phyloP scores from a whole-genome alignment of 2,888 invertebrate species.

The Nebria brevicollis region DNA sequence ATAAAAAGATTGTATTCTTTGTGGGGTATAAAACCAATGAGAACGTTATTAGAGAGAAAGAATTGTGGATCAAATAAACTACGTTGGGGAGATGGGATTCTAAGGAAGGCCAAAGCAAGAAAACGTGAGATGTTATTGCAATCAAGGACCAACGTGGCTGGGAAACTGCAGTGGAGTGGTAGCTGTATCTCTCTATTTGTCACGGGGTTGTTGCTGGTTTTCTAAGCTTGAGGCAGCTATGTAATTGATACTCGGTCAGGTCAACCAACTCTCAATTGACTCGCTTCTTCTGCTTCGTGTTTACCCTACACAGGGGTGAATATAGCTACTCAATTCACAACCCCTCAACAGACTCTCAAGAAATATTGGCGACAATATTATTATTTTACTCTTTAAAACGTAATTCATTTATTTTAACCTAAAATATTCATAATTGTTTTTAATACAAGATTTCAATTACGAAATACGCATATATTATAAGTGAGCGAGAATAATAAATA shows the following conservation, averaged over 20 bases:
- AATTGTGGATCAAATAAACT: neutral
- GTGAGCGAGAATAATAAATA: too few species aligned
- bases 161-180: neutral
- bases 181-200: neutral
- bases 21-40: neutral
- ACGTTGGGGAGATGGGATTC: conserved; percentile 6
- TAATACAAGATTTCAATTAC: too few species aligned
- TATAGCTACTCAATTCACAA: neutral
- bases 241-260: neutral
- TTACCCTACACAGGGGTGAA: neutral
- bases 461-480: too few species aligned
- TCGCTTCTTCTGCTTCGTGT: neutral
- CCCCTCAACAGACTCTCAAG: neutral
- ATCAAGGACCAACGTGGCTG: conserved; percentile 32
- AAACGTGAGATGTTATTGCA: conserved; percentile 11
- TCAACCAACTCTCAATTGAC: conserved; percentile 1
- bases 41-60: conserved; percentile 18
- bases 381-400: neutral
- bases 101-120: conserved; percentile 14
- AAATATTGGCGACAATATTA: neutral
- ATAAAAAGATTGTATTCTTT: too few species aligned
- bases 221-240: neutral
- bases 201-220: neutral
- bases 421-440: too few species aligned
- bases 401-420: too few species aligned